Evolutionary conservation across 2,797 vertebrate genomes (phyloP).

Genomic region (Channallabes apus): DNA sequence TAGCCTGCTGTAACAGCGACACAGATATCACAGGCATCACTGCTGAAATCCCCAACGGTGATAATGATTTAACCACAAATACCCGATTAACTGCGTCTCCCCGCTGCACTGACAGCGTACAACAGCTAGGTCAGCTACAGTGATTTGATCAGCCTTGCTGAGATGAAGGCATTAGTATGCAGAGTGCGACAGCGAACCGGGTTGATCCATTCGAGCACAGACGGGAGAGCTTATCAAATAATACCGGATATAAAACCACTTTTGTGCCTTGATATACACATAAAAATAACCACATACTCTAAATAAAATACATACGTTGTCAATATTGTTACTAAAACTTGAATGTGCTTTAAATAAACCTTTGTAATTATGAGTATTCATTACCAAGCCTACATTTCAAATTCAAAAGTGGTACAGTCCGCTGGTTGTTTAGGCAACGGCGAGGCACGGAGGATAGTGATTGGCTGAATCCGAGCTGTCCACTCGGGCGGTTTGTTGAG

Average conservation of each 20-base stretch:
- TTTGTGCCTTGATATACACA: neutral
- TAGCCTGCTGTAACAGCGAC: conserved; percentile 5
- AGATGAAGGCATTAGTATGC: conserved; percentile 52
- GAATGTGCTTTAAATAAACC: neutral
- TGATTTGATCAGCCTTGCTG: conserved; percentile 29
- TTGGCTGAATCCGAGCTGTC: conserved; percentile 31
- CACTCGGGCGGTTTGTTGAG: conserved; percentile 28
- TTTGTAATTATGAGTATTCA: neutral
- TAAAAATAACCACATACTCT: neutral
- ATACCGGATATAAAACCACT: neutral
- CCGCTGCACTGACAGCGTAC: neutral
- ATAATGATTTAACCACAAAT: neutral
- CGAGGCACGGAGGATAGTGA: conserved; percentile 29
- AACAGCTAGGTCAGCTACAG: neutral
- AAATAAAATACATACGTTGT: accelerated
- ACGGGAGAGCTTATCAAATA: conserved; percentile 15
- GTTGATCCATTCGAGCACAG: conserved; percentile 40
- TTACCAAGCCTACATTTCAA: conserved; percentile 43
- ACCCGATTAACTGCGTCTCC: neutral
- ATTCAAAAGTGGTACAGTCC: conserved; percentile 59
- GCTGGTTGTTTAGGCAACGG: conserved; percentile 49
- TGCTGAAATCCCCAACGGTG: neutral
- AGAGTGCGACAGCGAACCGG: conserved; percentile 48
- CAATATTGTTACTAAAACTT: accelerated
- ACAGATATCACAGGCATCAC: conserved; percentile 12